Evolutionary conservation across 2,888 invertebrate genomes (phyloP).

Genomic region (Drosophila mulleri): DNA sequence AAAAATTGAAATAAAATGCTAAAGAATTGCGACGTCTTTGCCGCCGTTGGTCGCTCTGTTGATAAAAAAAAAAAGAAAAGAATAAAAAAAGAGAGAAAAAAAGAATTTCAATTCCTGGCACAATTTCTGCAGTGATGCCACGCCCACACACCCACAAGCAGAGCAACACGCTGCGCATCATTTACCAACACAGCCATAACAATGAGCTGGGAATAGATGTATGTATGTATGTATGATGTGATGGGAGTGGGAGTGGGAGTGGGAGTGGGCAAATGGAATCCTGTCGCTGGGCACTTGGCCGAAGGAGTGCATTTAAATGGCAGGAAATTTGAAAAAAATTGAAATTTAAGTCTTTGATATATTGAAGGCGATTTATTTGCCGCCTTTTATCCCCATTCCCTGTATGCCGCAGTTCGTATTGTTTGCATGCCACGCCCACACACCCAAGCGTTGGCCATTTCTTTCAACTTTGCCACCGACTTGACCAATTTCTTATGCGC

Average conservation of each 20-base stretch:
- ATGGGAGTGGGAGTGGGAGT: neutral
- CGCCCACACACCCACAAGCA: conserved; percentile 33
- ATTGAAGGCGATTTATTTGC: conserved; percentile 76
- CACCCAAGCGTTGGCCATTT: conserved; percentile 43
- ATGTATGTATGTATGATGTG: neutral
- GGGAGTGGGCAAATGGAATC: conserved; percentile 20
- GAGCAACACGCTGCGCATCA: conserved; percentile 53
- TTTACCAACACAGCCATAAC: conserved; percentile 75
- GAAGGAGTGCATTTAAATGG: conserved; percentile 80
- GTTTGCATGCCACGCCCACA: conserved; percentile 11
- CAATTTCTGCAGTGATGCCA: conserved; percentile 72
- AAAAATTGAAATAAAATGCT: conserved; percentile 83
- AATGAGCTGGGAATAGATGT: conserved; percentile 44
- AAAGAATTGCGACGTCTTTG: conserved; percentile 79
- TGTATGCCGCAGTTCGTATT: neutral
- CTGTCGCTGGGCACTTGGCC: conserved; percentile 52
- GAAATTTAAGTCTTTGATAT: conserved; percentile 83
- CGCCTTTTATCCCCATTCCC: conserved; percentile 40
- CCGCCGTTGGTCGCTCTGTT: conserved; percentile 59
- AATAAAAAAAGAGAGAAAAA: conserved; percentile 15
- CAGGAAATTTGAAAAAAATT: conserved; percentile 82
- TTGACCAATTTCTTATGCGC: conserved; percentile 38
- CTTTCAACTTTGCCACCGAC: conserved; percentile 39
- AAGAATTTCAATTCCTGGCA: conserved; percentile 75
- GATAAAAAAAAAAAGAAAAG: conserved; percentile 39